Conservation (phyloP, 2,797 vertebrate species). For the Sebastes iracundus region DNA sequence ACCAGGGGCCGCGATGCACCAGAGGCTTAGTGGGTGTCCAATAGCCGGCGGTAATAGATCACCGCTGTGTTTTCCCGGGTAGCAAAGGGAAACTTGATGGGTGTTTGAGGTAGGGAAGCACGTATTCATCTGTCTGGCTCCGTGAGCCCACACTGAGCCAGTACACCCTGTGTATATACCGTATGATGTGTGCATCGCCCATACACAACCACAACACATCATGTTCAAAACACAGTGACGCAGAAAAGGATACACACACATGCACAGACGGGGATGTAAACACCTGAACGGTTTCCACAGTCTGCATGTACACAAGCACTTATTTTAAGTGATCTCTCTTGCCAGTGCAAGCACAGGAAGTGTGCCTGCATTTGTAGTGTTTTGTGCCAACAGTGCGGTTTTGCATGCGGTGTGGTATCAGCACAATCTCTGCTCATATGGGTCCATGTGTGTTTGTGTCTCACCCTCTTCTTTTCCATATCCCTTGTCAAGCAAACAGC, state of each 20-base stretch:
- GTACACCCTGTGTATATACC: background rate
- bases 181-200: background rate
- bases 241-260: background rate
- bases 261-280: background rate
- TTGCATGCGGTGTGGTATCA: conserved; percentile 31
- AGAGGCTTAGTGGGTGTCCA: conserved; percentile 1
- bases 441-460: background rate
- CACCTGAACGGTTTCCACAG: background rate
- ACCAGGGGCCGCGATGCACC: background rate
- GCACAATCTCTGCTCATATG: conserved; percentile 2
- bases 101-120: conserved; percentile 9
- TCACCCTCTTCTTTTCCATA: conserved; percentile 21
- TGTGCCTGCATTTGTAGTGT: conserved; percentile 20
- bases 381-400: conserved; percentile 44
- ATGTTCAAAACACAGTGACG: conserved; percentile 11
- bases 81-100: conserved; percentile 1
- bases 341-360: conserved; percentile 42
- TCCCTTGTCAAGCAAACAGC: background rate
- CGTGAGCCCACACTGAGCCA: background rate
- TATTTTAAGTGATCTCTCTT: conserved; percentile 5
- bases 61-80: background rate
- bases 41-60: background rate
- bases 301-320: background rate
- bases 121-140: conserved; percentile 10
- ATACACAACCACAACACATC: conserved; percentile 11